These are phyloP conservation scores for Delia radicum DNA, from an alignment of 1,140 invertebrate species.

Conservation along the genomic window DNA sequence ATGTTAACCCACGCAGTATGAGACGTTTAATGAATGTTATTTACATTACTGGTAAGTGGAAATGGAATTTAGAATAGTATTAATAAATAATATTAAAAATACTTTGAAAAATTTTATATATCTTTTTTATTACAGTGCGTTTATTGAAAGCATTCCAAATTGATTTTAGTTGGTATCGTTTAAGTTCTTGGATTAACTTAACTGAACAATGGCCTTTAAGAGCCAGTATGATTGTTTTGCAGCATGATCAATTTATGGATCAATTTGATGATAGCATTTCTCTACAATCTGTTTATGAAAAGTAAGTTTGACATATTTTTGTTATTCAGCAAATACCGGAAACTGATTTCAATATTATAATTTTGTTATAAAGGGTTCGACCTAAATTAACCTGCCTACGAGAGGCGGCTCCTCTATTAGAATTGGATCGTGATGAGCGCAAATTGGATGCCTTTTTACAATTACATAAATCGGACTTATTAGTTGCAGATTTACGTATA, in stretches of 20 bases:
- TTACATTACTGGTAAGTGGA: constrained; percentile 80
- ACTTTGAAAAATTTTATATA: background rate
- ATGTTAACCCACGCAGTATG: constrained; percentile 97
- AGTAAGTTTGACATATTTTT: constrained; percentile 63
- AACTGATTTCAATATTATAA: background rate
- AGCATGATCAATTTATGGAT: constrained; percentile 88
- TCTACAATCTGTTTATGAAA: constrained; percentile 87
- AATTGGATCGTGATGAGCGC: constrained; percentile 89
- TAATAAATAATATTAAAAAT: background rate
- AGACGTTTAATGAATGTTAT: constrained; percentile 95
- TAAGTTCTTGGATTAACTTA: constrained; percentile 96
- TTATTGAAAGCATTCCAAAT: constrained; percentile 97
- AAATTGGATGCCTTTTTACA: constrained; percentile 92
- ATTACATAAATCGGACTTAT: constrained; percentile 78
- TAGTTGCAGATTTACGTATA: constrained; percentile 86
- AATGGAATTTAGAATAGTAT: background rate
- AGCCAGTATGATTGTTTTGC: constrained; percentile 95
- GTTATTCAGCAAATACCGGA: background rate
- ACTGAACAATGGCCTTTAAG: constrained; percentile 98
- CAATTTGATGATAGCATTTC: constrained; percentile 82
- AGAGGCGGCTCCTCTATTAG: constrained; percentile 84
- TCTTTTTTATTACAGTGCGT: constrained; percentile 67
- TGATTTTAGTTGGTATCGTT: constrained; percentile 97
- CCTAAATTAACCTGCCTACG: constrained; percentile 80
- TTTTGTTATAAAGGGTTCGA: constrained; percentile 62